Base-by-base conservation (phyloP, 2,113 vertebrate species). In the Urocolius indicus region DNA sequence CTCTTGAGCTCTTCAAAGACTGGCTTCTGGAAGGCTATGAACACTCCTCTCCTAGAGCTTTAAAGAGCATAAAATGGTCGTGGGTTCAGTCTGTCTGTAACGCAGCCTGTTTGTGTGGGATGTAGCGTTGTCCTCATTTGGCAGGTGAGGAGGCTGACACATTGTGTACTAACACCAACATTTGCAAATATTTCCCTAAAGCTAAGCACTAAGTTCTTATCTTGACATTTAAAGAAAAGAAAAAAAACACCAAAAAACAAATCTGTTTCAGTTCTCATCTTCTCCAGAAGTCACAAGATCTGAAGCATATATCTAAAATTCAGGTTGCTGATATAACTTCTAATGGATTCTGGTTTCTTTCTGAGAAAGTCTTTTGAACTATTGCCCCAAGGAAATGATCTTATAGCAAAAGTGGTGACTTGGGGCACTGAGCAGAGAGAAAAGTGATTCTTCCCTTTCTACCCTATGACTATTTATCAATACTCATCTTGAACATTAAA, bases 141-240 rank as follows among this genome's bases (percentile, higher is more conserved):
- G 93, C 75, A 95, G 95, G 94, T 95, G 90, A 95, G 68, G 55
- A 96, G 82, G 87, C 93, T 95, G 94, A 90, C 75, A 69, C 91
- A 91, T 85, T 8, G 0, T 87, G 66, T 67, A 91, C 82, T 88
- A 93, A 93, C 71, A 91, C 58, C 87, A 95, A 95, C 89, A 95
- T 97, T 96, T 83, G 91, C 84, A 96, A 94, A 96, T 95, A 95
- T 96, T 96, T 96, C 89, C 79, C 73, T 94, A 65, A 89, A 96
- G 38, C 52, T 93, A 84, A 89, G 34, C 80, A 93, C 65, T 78
- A 78, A 67, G 34, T 67, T 92, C 63, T 90, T 88, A 90, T 74
- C 86, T 94, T 92, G 85, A 86, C 67, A 95, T 94, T 83, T 65
- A 57, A 89, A 81, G 4, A 30, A 77, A 81, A 81, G 79, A 52